phyloP scores from a whole-genome alignment of 2,888 invertebrate genomes.

The Parnassius apollo region DNA sequence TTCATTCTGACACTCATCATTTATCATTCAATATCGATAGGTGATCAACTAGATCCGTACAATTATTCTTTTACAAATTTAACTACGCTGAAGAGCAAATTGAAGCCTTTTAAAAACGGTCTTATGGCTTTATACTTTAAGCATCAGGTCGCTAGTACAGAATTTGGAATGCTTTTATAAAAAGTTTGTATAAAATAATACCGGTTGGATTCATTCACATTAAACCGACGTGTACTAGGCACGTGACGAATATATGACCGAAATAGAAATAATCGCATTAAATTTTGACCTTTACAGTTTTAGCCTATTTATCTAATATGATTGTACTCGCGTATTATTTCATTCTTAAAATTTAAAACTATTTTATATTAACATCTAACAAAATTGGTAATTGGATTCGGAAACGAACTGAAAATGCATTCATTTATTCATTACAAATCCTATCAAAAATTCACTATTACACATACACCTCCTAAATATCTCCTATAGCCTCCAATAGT shows the following conservation, averaged over 20 bases:
- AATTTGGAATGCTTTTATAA: slow-evolving; percentile 26
- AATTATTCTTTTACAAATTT: slow-evolving; percentile 42
- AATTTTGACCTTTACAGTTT: slow-evolving; percentile 32
- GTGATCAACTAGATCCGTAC: slow-evolving; percentile 61
- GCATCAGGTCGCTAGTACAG: slow-evolving; percentile 25
- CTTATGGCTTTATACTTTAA: slow-evolving; percentile 19
- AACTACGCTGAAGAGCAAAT: slow-evolving; percentile 5
- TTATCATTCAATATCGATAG: slow-evolving; percentile 65
- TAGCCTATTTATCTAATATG: slow-evolving; percentile 6
- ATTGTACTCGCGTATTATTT: no score
- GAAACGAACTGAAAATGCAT: no score
- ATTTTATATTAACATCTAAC: no score
- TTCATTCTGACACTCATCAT: slow-evolving; percentile 53
- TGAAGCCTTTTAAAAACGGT: slow-evolving; percentile 5
- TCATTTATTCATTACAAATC: no score
- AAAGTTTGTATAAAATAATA: slow-evolving; percentile 44
- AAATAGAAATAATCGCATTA: slow-evolving; percentile 36
- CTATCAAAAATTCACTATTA: no score
- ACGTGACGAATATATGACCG: slow-evolving; percentile 32
- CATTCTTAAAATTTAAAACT: no score
- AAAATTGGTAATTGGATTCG: no score
- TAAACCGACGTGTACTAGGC: slow-evolving; percentile 37
- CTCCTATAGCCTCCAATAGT: no score
- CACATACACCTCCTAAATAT: no score
- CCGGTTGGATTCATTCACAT: slow-evolving; percentile 62